phyloP scores from a whole-genome alignment of 2,797 vertebrate species.

The Hybognathus amarus region DNA sequence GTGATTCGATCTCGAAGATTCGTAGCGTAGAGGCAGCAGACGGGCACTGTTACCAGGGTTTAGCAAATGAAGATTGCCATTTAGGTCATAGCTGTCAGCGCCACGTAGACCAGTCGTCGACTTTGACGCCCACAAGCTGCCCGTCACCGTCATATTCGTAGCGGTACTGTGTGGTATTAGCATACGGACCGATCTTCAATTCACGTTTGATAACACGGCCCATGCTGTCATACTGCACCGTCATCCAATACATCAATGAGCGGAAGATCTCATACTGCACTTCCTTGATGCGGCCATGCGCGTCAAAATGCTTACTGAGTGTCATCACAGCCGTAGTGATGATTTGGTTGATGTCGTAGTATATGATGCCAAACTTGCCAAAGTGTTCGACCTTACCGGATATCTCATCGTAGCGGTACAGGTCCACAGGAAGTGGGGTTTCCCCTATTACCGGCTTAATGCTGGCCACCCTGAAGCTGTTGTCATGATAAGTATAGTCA shows the following conservation, averaged over 20 bases:
- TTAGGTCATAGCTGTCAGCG: conserved; percentile 90
- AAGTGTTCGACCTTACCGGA: conserved; percentile 91
- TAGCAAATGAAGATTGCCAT: conserved; percentile 87
- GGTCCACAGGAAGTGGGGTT: conserved; percentile 86
- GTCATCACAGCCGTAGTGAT: conserved; percentile 92
- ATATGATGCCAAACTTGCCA: conserved; percentile 90
- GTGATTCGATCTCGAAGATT: conserved; percentile 88
- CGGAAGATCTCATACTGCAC: conserved; percentile 91
- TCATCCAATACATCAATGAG: conserved; percentile 93
- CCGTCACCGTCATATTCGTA: conserved; percentile 89
- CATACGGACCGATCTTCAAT: conserved; percentile 87
- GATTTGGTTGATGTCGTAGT: conserved; percentile 90
- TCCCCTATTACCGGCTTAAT: conserved; percentile 89
- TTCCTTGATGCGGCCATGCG: conserved; percentile 88
- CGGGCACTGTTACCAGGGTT: conserved; percentile 87
- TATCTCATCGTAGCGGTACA: conserved; percentile 90
- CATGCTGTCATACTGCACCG: conserved; percentile 89
- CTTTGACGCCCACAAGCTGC: conserved; percentile 83
- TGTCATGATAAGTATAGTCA: conserved; percentile 89
- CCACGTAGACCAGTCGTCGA: conserved; percentile 88
- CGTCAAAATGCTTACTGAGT: conserved; percentile 89
- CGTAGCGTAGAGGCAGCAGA: conserved; percentile 86
- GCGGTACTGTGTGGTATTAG: conserved; percentile 90
- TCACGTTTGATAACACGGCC: conserved; percentile 88
- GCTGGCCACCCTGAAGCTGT: conserved; percentile 89